phyloP scores from a whole-genome alignment of 2,797 vertebrate genomes.

The Rousettus madagascariensis region DNA sequence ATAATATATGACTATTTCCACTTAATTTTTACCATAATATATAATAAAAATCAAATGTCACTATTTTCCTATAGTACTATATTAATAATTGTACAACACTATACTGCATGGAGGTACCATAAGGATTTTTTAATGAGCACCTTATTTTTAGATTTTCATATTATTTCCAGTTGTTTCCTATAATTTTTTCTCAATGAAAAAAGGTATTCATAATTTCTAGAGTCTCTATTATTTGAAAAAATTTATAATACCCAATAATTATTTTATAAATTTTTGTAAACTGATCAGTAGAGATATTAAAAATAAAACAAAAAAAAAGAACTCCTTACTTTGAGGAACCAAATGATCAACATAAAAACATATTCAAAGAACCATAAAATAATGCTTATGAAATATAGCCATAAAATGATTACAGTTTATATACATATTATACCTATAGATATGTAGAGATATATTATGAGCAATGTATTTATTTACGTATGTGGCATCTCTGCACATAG shows the following conservation, averaged over 20 bases:
- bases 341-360: background rate
- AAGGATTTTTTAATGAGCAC: background rate
- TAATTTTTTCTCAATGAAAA: background rate
- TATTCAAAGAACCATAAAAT: slow-evolving; percentile 1
- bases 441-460: background rate
- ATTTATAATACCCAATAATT: background rate
- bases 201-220: background rate
- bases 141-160: background rate
- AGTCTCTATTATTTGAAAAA: background rate
- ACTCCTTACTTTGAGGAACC: too few relatives aligned
- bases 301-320: too few relatives aligned
- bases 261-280: background rate
- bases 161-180: background rate
- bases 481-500: background rate
- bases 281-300: too few relatives aligned
- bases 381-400: background rate
- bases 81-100: slow-evolving; percentile 2
- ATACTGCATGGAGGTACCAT: background rate
- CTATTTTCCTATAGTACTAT: background rate
- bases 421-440: background rate
- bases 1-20: background rate
- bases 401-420: background rate
- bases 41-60: background rate
- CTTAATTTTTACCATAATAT: background rate
- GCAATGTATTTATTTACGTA: background rate